phyloP scores from a whole-genome alignment of 2,888 invertebrate species.

The Harpalus rufipes region DNA sequence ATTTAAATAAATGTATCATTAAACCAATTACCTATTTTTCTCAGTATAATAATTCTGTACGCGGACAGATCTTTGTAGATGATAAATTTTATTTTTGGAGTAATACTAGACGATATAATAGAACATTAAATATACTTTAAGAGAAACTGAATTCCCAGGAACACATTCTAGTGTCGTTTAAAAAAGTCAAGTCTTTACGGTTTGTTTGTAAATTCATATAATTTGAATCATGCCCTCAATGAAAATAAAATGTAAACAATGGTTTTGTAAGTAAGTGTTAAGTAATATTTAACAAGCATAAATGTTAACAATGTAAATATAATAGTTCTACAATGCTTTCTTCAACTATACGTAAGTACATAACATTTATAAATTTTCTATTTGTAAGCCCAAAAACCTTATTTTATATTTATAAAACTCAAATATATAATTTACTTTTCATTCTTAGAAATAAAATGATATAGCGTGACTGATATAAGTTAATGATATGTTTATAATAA shows the following conservation, averaged over 20 bases:
- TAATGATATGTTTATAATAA: background rate
- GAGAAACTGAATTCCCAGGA: background rate
- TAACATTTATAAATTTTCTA: slow-evolving; percentile 22
- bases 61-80: too few relatives aligned
- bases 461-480: background rate
- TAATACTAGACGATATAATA: too few relatives aligned
- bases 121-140: background rate
- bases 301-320: slow-evolving; percentile 6
- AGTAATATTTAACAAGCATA: background rate
- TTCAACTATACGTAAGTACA: background rate
- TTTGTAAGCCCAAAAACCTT: slow-evolving; percentile 32
- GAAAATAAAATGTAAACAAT: background rate
- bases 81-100: too few relatives aligned
- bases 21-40: too few relatives aligned
- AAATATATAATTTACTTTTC: background rate
- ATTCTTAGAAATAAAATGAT: too few relatives aligned
- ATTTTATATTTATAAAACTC: background rate
- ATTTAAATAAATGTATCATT: background rate
- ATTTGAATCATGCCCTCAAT: slow-evolving; percentile 23
- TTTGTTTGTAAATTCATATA: background rate
- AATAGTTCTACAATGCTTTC: slow-evolving; percentile 3
- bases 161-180: background rate
- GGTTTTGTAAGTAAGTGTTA: background rate
- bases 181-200: background rate
- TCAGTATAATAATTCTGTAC: too few relatives aligned